Evolutionary conservation across 2,113 vertebrate species (phyloP).

Genomic region (Nesoenas mayeri): DNA sequence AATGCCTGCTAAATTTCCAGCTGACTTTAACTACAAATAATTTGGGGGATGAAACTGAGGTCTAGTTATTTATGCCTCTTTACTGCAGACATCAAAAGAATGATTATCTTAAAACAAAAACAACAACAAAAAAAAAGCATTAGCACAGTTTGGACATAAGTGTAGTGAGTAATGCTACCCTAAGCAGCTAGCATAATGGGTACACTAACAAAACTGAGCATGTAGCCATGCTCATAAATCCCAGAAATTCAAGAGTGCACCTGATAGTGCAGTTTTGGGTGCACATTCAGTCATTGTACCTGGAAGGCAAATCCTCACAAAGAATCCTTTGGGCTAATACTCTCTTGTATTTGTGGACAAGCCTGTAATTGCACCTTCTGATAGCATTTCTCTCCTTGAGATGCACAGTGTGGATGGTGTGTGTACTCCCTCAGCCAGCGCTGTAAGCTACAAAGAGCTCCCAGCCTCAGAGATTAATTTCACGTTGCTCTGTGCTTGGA

Average conservation of each 20-base stretch:
- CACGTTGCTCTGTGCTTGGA: background rate
- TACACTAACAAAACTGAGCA: background rate
- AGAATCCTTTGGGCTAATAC: background rate
- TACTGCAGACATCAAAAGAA: background rate
- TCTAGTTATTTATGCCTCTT: background rate
- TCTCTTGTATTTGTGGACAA: background rate
- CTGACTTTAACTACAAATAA: background rate
- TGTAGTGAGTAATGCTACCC: background rate
- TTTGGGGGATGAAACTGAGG: background rate
- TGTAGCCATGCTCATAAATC: background rate
- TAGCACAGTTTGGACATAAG: background rate
- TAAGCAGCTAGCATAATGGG: background rate
- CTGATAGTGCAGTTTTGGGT: background rate
- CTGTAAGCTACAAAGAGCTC: background rate
- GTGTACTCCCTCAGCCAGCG: background rate
- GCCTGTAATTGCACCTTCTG: background rate
- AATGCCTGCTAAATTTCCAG: background rate
- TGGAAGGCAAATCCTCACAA: background rate
- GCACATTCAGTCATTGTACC: background rate
- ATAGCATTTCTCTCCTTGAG: background rate
- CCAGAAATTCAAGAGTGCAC: background rate
- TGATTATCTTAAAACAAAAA: background rate
- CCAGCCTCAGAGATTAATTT: background rate
- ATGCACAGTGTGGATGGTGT: accelerated
- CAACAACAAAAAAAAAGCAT: background rate